Conservation (phyloP, 2,888 invertebrate species). For the Hirtodrosophila confusa region DNA sequence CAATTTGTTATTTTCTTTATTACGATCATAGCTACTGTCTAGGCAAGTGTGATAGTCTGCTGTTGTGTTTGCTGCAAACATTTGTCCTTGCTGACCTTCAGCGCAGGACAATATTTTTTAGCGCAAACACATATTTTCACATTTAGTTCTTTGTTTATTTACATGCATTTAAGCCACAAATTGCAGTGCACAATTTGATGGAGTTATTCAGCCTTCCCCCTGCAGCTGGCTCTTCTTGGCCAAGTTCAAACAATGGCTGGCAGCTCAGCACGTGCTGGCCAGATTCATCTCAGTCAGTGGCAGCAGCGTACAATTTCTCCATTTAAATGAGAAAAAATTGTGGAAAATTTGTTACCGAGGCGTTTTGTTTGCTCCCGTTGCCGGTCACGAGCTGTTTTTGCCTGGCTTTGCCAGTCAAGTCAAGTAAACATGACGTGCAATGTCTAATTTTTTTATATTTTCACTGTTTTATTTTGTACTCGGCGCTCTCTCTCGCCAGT, state of each 20-base stretch:
- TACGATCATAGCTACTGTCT: too few relatives aligned
- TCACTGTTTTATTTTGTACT: conserved; percentile 14
- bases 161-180: conserved; percentile 53
- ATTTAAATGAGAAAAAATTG: conserved; percentile 75
- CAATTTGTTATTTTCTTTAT: too few relatives aligned
- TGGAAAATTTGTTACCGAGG: conserved; percentile 70
- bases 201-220: conserved; percentile 1
- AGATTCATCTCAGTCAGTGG: conserved; percentile 73
- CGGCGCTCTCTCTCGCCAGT: conserved; percentile 28
- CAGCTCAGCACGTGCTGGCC: conserved; percentile 67
- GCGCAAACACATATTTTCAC: conserved; percentile 8
- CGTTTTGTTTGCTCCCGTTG: conserved; percentile 61
- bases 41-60: too few relatives aligned
- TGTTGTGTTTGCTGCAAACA: background rate
- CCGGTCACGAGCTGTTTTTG: conserved; percentile 56
- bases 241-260: conserved; percentile 50
- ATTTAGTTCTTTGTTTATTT: conserved; percentile 28
- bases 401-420: conserved; percentile 65
- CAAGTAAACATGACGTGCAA: conserved; percentile 76
- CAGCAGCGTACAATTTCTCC: conserved; percentile 70
- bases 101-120: conserved; percentile 4
- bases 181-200: conserved; percentile 43
- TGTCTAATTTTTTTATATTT: conserved; percentile 64
- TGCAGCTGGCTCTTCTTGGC: conserved; percentile 15
- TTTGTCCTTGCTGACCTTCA: conserved; percentile 39